Conservation (phyloP, 1,140 invertebrate species). For the Lithobius niger region DNA sequence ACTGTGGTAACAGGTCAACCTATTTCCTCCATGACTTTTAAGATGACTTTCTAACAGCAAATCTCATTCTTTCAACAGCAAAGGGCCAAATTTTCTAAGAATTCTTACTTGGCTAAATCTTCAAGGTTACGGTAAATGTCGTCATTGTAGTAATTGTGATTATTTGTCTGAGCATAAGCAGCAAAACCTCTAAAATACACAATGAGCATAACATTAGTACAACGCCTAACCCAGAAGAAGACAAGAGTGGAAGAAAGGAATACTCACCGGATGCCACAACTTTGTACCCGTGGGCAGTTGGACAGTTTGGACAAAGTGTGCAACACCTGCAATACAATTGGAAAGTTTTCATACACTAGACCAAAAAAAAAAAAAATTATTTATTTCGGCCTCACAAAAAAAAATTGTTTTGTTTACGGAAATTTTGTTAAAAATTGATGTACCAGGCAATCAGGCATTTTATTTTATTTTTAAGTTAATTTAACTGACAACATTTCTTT, state of each 20-base stretch:
- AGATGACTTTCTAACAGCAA: no score
- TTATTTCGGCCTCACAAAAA: no score
- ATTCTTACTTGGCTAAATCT: conserved; percentile 35
- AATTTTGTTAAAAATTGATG: no score
- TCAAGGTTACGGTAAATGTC: conserved; percentile 39
- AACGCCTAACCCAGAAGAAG: neutral
- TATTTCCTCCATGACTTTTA: no score
- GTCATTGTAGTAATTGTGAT: conserved; percentile 31
- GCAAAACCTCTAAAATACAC: conserved; percentile 31
- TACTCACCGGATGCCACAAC: conserved; percentile 55
- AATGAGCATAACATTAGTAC: neutral
- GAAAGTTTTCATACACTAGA: conserved; percentile 1
- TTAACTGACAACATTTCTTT: no score
- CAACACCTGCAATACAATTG: conserved; percentile 47
- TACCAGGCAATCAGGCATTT: no score
- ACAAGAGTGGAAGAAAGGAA: conserved; percentile 5
- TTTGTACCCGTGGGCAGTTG: conserved; percentile 51
- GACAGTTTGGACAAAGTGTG: conserved; percentile 78
- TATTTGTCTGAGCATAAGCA: conserved; percentile 19
- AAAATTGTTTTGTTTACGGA: no score
- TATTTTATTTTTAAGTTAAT: no score
- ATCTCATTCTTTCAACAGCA: no score
- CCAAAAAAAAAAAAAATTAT: conserved; percentile 15
- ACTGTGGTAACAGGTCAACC: no score
- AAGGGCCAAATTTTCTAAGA: no score